Conservation (phyloP, 2,113 vertebrate genomes). For the Stictonetta naevosa region DNA sequence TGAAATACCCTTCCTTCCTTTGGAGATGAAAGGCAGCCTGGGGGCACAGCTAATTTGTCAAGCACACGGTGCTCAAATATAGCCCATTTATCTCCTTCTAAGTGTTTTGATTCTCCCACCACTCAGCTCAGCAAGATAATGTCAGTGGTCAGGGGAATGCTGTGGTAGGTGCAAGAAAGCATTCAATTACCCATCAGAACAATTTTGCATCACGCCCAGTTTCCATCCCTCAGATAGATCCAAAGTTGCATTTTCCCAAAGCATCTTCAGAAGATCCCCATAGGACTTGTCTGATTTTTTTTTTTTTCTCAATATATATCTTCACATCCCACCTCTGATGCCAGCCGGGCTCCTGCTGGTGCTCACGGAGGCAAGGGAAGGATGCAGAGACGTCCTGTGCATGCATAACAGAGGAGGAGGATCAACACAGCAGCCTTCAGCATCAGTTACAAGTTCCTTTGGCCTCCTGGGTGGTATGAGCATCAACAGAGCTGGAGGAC, state of each 20-base stretch:
- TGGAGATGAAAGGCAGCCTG: conserved; percentile 38
- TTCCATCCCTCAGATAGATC: neutral
- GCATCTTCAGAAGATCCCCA: neutral
- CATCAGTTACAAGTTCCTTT: neutral
- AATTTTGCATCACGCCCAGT: neutral
- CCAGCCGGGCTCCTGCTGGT: neutral
- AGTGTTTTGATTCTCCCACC: conserved; percentile 16
- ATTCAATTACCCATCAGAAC: neutral
- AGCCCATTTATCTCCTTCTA: conserved; percentile 35
- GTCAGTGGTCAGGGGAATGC: neutral
- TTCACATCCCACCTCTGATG: neutral
- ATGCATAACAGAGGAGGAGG: neutral
- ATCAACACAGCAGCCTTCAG: neutral
- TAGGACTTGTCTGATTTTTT: neutral
- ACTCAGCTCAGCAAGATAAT: conserved; percentile 37
- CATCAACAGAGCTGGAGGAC: neutral
- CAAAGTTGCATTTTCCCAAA: neutral
- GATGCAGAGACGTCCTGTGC: neutral
- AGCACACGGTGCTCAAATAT: neutral
- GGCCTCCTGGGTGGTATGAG: neutral
- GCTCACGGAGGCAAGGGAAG: neutral
- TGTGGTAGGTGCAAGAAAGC: neutral
- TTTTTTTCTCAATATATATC: rapidly evolving
- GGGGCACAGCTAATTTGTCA: conserved; percentile 28
- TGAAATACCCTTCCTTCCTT: conserved; percentile 16